Evolutionary conservation across 1,140 invertebrate genomes (phyloP).

Genomic region (Meloidogyne hapla): DNA sequence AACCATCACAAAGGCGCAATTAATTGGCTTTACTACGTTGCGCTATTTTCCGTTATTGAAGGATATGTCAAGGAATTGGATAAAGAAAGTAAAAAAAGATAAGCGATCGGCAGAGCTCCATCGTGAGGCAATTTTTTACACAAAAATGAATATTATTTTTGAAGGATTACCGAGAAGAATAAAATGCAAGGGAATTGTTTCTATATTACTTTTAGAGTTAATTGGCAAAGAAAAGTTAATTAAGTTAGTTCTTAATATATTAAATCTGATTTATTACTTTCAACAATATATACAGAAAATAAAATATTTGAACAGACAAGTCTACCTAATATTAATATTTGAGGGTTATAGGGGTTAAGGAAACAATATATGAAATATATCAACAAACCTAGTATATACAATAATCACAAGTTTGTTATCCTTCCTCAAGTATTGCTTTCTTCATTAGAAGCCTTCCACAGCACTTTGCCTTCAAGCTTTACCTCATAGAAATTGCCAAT

Average conservation of each 20-base stretch:
- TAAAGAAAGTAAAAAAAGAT: background rate
- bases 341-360: too few relatives aligned
- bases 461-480: background rate
- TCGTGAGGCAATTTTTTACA: constrained; percentile 31
- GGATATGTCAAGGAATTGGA: constrained; percentile 14
- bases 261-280: too few relatives aligned
- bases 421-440: background rate
- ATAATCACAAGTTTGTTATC: background rate
- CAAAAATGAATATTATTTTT: constrained; percentile 21
- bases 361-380: background rate
- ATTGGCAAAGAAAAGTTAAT: background rate
- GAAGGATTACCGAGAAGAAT: constrained; percentile 5
- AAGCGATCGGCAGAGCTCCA: constrained; percentile 17
- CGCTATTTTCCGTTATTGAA: background rate
- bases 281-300: too few relatives aligned
- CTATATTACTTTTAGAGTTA: background rate
- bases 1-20: constrained; percentile 5
- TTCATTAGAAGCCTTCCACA: background rate
- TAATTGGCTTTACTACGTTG: background rate
- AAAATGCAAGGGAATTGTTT: background rate
- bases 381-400: background rate
- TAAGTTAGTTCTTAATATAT: too few relatives aligned
- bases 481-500: background rate
- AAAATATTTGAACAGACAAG: too few relatives aligned
- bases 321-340: too few relatives aligned